A percentile compares a stretch with the other conserved stretches of the same genome.
These are phyloP conservation scores for Schizopygopsis malacanthus DNA, from an alignment of 2,797 vertebrate genomes.

Conservation along the genomic window DNA sequence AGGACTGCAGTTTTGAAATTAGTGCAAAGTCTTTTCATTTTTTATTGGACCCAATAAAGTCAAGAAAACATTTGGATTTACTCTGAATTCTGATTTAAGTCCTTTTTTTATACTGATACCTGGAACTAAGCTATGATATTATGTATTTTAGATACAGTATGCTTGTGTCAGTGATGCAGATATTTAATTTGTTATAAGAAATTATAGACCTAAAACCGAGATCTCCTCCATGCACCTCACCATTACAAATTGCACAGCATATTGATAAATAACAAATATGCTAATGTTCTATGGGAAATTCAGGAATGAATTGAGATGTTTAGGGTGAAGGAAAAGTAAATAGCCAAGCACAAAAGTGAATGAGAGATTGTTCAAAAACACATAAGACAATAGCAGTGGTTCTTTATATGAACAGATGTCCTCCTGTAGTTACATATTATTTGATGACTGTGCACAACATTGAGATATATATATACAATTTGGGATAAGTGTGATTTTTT, in stretches of 20 bases:
- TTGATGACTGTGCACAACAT: background rate
- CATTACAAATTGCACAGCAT: background rate
- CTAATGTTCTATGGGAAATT: background rate
- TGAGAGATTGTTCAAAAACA: background rate
- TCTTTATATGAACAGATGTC: background rate
- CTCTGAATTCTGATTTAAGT: background rate
- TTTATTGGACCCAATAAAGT: background rate
- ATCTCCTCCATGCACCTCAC: background rate
- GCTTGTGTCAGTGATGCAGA: background rate
- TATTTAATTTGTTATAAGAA: background rate
- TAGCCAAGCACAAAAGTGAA: background rate
- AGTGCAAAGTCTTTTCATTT: background rate
- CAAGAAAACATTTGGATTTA: background rate
- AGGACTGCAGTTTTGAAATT: background rate
- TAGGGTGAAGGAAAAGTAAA: background rate
- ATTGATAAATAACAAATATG: slow-evolving; percentile 9
- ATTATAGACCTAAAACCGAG: background rate
- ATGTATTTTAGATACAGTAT: background rate
- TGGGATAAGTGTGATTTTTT: no score
- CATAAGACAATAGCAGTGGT: background rate
- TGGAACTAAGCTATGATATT: background rate
- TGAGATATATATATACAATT: background rate
- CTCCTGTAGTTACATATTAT: background rate
- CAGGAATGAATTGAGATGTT: background rate
- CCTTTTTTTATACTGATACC: background rate